Evolutionary conservation across 30 jellyfish, hydroid and myxozoan species (phyloP), one percentile per base, ranked within the genome.

Genomic region (Aurelia aurita): DNA sequence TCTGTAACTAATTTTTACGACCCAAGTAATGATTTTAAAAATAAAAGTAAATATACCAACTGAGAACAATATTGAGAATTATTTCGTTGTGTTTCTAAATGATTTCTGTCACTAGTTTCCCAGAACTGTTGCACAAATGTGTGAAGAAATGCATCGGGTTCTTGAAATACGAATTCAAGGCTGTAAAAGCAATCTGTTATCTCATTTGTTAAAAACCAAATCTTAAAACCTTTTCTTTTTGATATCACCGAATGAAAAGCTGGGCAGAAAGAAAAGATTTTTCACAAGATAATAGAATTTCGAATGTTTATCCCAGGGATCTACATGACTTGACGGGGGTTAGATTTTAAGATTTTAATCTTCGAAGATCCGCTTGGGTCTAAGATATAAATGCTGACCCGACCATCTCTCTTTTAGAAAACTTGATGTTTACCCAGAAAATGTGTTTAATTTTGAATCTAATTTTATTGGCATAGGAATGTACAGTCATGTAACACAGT

Each of bases 311-410:
- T 58, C 72, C 70, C 78, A 15, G 15, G 62, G 88, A 77, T 77
- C 44, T 46, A 60, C 59, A 69, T 31, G 79, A 20, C 18, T 22
- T 74, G 86, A 74, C 86, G 86, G 86, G 86, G 86, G 86, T 74
- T 68, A 1, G 54, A 28, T 45, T 13, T 53, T 47, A 44, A 72
- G 35, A 45, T 16, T 12, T 18, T 43, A 55, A 72, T 46, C 84
- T 25, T 39, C 15, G 51, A 39, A 0, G 16, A 39, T 39, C 51
- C 51, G 51, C 51, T 5, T 8, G 16, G 51, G 51, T 39, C 51
- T 6, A 39, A 39, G 51, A 39, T 39, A 39, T 6, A 39, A 5
- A 39, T 39, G 51, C 15, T 39, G 51, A 39, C 51, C 51, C 13
- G 51, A 39, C 1, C 15, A 39, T 39, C 51, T 39, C 15, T 39